phyloP scores from a whole-genome alignment of 2,888 invertebrate species.

The Drosophila planitibia region DNA sequence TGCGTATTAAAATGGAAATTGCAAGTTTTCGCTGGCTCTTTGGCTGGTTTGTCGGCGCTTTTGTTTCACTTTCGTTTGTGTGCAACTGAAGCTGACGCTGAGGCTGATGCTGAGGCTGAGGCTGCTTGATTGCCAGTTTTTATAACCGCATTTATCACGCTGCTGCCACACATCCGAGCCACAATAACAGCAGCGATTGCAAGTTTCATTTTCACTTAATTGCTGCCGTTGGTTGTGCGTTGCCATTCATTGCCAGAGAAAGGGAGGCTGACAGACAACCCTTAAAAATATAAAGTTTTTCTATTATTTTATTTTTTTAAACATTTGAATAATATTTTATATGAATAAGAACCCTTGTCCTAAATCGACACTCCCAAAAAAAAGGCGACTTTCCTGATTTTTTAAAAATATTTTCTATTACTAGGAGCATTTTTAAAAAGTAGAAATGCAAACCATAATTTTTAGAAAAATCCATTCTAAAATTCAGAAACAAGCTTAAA shows the following conservation, averaged over 20 bases:
- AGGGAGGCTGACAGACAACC: background rate
- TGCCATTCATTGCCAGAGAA: constrained; percentile 3
- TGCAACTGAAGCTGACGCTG: background rate
- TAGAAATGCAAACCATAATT: too few relatives aligned
- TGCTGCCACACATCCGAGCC: constrained; percentile 73
- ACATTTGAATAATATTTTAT: too few relatives aligned
- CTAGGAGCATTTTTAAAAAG: too few relatives aligned
- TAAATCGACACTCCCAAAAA: background rate
- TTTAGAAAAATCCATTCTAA: too few relatives aligned
- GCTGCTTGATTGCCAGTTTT: constrained; percentile 73
- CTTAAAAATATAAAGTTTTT: background rate
- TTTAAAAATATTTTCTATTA: too few relatives aligned
- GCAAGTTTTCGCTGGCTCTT: constrained; percentile 65
- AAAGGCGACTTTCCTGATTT: too few relatives aligned
- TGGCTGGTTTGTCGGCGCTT: constrained; percentile 56
- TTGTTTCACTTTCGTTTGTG: constrained; percentile 81
- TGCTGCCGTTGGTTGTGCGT: constrained; percentile 43
- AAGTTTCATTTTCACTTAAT: constrained; percentile 79
- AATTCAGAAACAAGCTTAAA: too few relatives aligned
- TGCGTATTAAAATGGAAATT: constrained; percentile 80
- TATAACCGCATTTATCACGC: constrained; percentile 77
- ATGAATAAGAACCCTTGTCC: too few relatives aligned
- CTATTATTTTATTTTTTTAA: too few relatives aligned
- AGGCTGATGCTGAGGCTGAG: background rate
- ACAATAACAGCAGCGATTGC: constrained; percentile 39